A percentile compares a stretch with the other conserved stretches of the same genome.
Conservation (phyloP, 2,888 invertebrate genomes). For the Macroteleia sp. region DNA sequence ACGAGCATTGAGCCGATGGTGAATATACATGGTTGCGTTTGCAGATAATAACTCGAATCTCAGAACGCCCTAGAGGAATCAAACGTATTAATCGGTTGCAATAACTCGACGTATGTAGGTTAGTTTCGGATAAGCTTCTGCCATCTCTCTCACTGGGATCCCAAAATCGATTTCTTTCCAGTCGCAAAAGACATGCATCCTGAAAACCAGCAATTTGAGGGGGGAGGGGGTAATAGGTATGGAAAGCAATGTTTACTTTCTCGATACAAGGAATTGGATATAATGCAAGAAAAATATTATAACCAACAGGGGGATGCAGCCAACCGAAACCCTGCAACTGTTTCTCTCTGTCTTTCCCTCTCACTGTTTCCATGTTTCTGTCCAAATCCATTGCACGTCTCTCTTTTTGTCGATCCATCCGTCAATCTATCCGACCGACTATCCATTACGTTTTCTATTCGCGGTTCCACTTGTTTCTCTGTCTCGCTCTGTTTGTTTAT, state of each 20-base stretch:
- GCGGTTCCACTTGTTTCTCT: constrained; percentile 48
- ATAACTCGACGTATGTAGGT: constrained; percentile 53
- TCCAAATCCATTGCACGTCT: constrained; percentile 22
- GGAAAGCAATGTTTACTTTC: too few species aligned
- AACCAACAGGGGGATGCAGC: too few species aligned
- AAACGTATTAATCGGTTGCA: constrained; percentile 65
- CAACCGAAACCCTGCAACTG: too few species aligned
- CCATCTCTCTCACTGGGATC: neutral
- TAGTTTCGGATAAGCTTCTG: constrained; percentile 36
- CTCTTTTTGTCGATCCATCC: constrained; percentile 42
- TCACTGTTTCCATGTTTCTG: neutral
- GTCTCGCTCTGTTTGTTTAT: constrained; percentile 40
- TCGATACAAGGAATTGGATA: too few species aligned
- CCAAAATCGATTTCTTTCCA: constrained; percentile 18
- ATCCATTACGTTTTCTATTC: constrained; percentile 53
- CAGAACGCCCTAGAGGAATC: constrained; percentile 60
- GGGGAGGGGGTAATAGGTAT: too few species aligned
- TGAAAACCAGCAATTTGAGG: too few species aligned
- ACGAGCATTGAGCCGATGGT: constrained; percentile 20
- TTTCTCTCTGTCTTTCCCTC: constrained; percentile 1
- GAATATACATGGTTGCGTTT: constrained; percentile 50
- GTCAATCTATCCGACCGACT: constrained; percentile 34
- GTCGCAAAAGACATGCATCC: too few species aligned
- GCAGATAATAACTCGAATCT: constrained; percentile 53
- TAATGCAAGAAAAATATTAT: too few species aligned